These are phyloP conservation scores for Megastigmus dorsalis DNA, from an alignment of 2,888 invertebrate species.

Conservation along the genomic window DNA sequence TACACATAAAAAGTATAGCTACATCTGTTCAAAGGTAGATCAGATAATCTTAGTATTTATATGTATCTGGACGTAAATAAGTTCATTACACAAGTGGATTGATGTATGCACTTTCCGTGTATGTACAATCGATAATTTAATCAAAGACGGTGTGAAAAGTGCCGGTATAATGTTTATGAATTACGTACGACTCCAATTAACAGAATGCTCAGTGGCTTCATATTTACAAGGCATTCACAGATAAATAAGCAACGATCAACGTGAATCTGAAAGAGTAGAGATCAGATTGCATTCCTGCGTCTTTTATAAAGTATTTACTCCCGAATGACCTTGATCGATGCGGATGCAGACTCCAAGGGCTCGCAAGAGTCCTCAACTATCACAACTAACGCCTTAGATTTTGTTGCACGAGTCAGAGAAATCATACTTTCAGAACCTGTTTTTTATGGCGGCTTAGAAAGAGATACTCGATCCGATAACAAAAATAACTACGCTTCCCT, in stretches of 20 bases:
- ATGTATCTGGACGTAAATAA: constrained; percentile 54
- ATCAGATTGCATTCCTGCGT: constrained; percentile 53
- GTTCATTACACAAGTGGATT: constrained; percentile 47
- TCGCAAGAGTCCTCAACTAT: constrained; percentile 39
- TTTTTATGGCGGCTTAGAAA: constrained; percentile 10
- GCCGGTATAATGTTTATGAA: constrained; percentile 32
- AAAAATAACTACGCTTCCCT: constrained; percentile 33
- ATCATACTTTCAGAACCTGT: constrained; percentile 6
- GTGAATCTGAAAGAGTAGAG: constrained; percentile 54
- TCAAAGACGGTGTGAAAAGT: constrained; percentile 34
- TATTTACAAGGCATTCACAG: constrained; percentile 56
- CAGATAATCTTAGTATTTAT: constrained; percentile 42
- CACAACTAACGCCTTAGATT: constrained; percentile 43
- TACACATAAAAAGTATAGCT: constrained; percentile 41
- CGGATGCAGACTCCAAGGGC: constrained; percentile 26
- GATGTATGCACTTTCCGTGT: constrained; percentile 47
- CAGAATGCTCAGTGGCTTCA: constrained; percentile 48
- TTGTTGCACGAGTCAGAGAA: constrained; percentile 36
- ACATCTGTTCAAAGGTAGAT: constrained; percentile 41
- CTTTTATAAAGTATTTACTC: constrained; percentile 47
- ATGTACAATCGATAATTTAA: constrained; percentile 50
- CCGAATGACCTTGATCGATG: constrained; percentile 46
- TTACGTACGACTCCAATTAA: constrained; percentile 44
- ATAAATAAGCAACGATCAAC: constrained; percentile 53
- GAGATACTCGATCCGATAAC: constrained; percentile 38